Evolutionary conservation across 2,888 invertebrate species (phyloP), one percentile per base, ranked within the genome.

Genomic region (Dynastes grantii): DNA sequence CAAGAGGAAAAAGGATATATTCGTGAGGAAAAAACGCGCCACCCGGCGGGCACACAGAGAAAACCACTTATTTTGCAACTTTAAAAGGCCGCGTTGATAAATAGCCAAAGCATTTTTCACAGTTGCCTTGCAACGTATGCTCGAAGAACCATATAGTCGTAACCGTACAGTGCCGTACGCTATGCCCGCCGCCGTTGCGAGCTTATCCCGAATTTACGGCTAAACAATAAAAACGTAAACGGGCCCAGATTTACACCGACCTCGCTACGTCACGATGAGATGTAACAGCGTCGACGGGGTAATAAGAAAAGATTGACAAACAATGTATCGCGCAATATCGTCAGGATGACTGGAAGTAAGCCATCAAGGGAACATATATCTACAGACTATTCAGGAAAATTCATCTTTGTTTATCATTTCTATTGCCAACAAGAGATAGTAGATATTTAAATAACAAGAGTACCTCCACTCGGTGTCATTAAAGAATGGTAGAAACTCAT

Each of bases 1-100:
- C 65, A 22, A 37, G 9, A 49, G 37, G 49, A 49, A 16, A 61
- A 6, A 5, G 27, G 11, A 29, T 45, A 22, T 49, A 68, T 68
- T 13, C 49, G 40, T 27, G 29, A 68, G 67, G 49, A 65, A 45
- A 13, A 11, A 61, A 45, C 37, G 40, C 22, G 61, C 29, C 58
- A 61, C 73, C 61, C 61, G 16, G 40, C 45, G 13, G 40, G 73
- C 61, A 40, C 73, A 73, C 73, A 73, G 61, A 73, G 73, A 61
- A 73, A 73, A 73, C 61, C 73, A 73, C 73, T 73, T 73, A 73
- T 40, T 55, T 73, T 73, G 73, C 61, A 58, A 58, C 40, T 73
- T 61, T 73, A 58, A 45, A 58, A 61, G 58, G 40, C 40, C 32
- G 49, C 49, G 37, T 40, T 73, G 73, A 61, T 73, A 73, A 73